Evolutionary conservation across 2,888 invertebrate genomes (phyloP).

Genomic region (Acanthosepion lycidas): DNA sequence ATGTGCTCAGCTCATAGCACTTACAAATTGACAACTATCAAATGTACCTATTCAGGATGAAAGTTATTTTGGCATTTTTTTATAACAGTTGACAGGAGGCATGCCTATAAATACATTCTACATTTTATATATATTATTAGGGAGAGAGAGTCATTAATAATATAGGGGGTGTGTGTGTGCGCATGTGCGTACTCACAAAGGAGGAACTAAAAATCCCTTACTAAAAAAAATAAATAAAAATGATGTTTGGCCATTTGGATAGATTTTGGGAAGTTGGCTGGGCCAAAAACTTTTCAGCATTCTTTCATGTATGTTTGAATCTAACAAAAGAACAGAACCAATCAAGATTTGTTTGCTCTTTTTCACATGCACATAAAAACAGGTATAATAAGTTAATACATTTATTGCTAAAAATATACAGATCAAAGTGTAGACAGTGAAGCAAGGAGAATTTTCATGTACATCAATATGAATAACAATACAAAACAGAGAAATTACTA

Average conservation of each 20-base stretch:
- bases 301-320: no score
- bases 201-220: no score
- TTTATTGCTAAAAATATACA: not conserved
- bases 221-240: no score
- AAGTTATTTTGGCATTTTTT: not conserved
- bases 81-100: not conserved
- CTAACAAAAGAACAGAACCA: not conserved
- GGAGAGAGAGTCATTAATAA: no score
- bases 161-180: no score
- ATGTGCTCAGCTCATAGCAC: not conserved
- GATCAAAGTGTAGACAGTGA: not conserved
- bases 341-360: not conserved
- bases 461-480: not conserved
- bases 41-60: not conserved
- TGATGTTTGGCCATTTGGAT: no score
- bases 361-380: not conserved
- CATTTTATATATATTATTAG: no score
- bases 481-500: not conserved
- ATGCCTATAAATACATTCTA: not conserved
- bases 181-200: not conserved
- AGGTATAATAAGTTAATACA: not conserved
- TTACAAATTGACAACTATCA: not conserved
- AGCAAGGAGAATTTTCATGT: not conserved
- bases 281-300: no score
- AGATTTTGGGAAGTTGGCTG: no score